These are phyloP conservation scores for Hetaerina americana DNA, from an alignment of 1,140 invertebrate species.

Conservation along the genomic window DNA sequence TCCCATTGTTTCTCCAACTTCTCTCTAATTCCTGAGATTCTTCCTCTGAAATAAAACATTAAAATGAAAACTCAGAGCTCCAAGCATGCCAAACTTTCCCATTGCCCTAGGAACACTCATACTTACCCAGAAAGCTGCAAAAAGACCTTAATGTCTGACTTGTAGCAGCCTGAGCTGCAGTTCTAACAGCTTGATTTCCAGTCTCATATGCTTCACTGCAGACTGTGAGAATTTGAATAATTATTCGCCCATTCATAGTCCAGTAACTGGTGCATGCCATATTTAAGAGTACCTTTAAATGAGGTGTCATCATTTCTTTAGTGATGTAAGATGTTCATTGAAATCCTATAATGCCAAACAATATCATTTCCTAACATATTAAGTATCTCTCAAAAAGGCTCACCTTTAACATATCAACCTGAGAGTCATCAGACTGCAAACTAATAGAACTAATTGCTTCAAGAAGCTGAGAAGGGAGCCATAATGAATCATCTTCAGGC, in stretches of 20 bases:
- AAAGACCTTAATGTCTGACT: constrained; percentile 70
- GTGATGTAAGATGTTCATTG: background rate
- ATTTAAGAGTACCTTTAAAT: constrained; percentile 62
- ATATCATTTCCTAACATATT: background rate
- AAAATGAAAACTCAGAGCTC: background rate
- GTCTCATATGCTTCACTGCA: constrained; percentile 60
- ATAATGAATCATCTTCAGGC: constrained; percentile 78
- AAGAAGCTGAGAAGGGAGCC: constrained; percentile 79
- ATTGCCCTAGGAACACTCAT: constrained; percentile 5
- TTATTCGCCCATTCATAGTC: constrained; percentile 68
- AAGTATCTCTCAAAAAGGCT: constrained; percentile 7
- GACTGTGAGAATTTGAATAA: constrained; percentile 59
- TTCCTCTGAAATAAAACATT: constrained; percentile 41
- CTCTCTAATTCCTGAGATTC: constrained; percentile 59
- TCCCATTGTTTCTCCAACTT: constrained; percentile 42
- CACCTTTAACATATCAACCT: constrained; percentile 59
- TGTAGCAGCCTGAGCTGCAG: constrained; percentile 67
- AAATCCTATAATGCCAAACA: background rate
- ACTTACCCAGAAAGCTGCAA: constrained; percentile 58
- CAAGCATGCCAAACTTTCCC: background rate
- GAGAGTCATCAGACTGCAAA: constrained; percentile 56
- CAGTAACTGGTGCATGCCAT: constrained; percentile 66
- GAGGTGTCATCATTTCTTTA: constrained; percentile 27
- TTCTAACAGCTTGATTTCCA: constrained; percentile 60
- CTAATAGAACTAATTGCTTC: constrained; percentile 66